These are phyloP conservation scores for Baccha elongata DNA, from an alignment of 2,888 invertebrate genomes.

Conservation along the genomic window DNA sequence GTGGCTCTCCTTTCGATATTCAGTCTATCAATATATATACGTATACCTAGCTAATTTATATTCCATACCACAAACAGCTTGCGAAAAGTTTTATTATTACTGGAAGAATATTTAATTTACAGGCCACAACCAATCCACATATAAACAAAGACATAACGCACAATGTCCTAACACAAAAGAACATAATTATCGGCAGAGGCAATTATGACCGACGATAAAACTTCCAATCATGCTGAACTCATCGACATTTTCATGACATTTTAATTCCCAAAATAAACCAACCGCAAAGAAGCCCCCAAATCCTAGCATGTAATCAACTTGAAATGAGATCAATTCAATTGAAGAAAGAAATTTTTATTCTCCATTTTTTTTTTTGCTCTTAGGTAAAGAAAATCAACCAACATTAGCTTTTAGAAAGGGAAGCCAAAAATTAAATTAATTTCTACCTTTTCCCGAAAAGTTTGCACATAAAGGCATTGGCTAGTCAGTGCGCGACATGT, in stretches of 20 bases:
- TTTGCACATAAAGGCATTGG: slow-evolving; percentile 47
- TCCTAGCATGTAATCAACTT: slow-evolving; percentile 59
- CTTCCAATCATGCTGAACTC: slow-evolving; percentile 64
- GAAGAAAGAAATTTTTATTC: slow-evolving; percentile 40
- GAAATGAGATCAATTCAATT: slow-evolving; percentile 64
- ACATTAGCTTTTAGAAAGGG: slow-evolving; percentile 29
- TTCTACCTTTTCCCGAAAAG: slow-evolving; percentile 56
- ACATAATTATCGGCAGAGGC: slow-evolving; percentile 56
- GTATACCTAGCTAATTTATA: slow-evolving; percentile 10
- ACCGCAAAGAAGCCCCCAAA: slow-evolving; percentile 42
- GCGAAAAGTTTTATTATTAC: slow-evolving; percentile 29
- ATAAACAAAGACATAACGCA: slow-evolving; percentile 34
- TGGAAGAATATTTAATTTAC: slow-evolving; percentile 49
- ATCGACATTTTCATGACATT: slow-evolving; percentile 65
- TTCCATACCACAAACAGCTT: slow-evolving; percentile 26
- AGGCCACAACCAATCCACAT: slow-evolving; percentile 31
- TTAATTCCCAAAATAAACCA: slow-evolving; percentile 60
- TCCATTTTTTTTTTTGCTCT: slow-evolving; percentile 29
- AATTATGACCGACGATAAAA: slow-evolving; percentile 64
- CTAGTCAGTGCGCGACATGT: slow-evolving; percentile 49
- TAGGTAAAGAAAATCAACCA: slow-evolving; percentile 2
- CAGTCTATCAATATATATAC: not conserved
- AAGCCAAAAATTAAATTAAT: slow-evolving; percentile 65
- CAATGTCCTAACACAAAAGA: slow-evolving; percentile 52
- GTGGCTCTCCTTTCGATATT: slow-evolving; percentile 1